Evolutionary conservation across 2,888 invertebrate species (phyloP), one percentile per base, ranked within the genome.

Genomic region (Ptilodon capucinus): DNA sequence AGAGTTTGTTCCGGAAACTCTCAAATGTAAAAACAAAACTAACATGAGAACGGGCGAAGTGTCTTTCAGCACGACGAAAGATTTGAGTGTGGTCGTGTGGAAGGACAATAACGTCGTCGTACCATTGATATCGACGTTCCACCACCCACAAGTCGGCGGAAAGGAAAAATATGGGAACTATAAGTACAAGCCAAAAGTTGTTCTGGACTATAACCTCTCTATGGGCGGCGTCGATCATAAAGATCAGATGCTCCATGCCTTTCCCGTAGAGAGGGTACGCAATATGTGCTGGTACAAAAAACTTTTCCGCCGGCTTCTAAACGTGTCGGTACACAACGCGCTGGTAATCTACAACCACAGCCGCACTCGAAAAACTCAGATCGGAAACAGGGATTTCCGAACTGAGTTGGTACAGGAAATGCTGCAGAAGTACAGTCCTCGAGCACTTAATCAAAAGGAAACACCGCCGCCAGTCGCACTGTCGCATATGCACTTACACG

Each of bases 1-100:
- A n/a, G n/a, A n/a, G n/a, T n/a, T n/a, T 51, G 60, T 63, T 3
- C 61, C 68, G 0, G 56, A 64, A 8, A 19, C 28, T 0, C 13
- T 68, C 25, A 57, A 52, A 35, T 2, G 1, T 4, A 55, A 47
- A 41, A 51, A 34, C 0, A 61, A 65, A 44, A 42, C 17, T 9
- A 51, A 54, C 16, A 50, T 62, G 54, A 40, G 21, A 2, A 1
- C 40, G 7, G 63, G 61, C 1, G 61, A 66, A 36, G 51, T 66
- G 4, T 45, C 45, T 1, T 53, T 36, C 23, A 64, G 62, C 52
- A 23, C 38, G 1, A 60, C 60, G 19, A 44, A 53, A 13, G 60
- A 61, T 30, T 21, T 66, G 30, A 39, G 45, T 39, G 50, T 66
- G 39, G 34, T 50, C 6, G 54, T 66, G 34, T 64, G 46, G 48